A percentile compares a stretch with the other conserved stretches of the same genome.
Evolutionary conservation across 2,888 invertebrate genomes (phyloP).

Genomic region (Drosophila prostipennis): DNA sequence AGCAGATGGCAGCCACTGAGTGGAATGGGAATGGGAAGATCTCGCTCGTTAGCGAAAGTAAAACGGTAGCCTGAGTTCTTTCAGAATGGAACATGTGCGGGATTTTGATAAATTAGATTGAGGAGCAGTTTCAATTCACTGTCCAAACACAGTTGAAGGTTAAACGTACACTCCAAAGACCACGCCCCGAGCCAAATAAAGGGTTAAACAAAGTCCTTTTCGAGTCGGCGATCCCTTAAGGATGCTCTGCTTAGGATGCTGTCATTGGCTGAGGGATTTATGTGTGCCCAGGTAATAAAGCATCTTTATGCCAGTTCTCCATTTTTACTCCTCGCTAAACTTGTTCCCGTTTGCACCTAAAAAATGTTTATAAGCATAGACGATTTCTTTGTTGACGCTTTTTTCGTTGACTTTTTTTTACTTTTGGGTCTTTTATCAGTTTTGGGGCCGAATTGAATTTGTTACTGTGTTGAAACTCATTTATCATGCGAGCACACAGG

Average conservation of each 20-base stretch:
- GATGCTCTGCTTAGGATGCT: constrained; percentile 34
- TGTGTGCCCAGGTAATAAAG: constrained; percentile 60
- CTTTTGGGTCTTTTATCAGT: constrained; percentile 51
- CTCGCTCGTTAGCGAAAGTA: constrained; percentile 6
- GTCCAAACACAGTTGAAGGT: constrained; percentile 51
- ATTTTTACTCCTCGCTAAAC: constrained; percentile 60
- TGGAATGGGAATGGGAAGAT: constrained; percentile 9
- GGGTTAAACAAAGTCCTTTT: constrained; percentile 35
- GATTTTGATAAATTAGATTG: constrained; percentile 69
- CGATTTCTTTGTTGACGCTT: constrained; percentile 27
- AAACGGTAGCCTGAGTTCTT: constrained; percentile 1
- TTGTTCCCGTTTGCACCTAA: constrained; percentile 40
- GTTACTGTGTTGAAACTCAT: constrained; percentile 55
- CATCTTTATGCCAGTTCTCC: constrained; percentile 52
- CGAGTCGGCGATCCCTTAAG: constrained; percentile 9
- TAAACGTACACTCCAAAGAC: constrained; percentile 31
- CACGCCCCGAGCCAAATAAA: constrained; percentile 40
- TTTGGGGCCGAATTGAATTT: constrained; percentile 47
- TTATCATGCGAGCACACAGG: constrained; percentile 53
- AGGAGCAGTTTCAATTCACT: constrained; percentile 56
- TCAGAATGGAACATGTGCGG: constrained; percentile 62
- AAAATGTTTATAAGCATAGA: constrained; percentile 2
- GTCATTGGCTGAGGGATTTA: constrained; percentile 66
- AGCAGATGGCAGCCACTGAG: constrained; percentile 28
- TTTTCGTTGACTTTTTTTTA: constrained; percentile 28